Evolutionary conservation across 2,888 invertebrate species (phyloP).

Genomic region (Cyaniris semiargus): DNA sequence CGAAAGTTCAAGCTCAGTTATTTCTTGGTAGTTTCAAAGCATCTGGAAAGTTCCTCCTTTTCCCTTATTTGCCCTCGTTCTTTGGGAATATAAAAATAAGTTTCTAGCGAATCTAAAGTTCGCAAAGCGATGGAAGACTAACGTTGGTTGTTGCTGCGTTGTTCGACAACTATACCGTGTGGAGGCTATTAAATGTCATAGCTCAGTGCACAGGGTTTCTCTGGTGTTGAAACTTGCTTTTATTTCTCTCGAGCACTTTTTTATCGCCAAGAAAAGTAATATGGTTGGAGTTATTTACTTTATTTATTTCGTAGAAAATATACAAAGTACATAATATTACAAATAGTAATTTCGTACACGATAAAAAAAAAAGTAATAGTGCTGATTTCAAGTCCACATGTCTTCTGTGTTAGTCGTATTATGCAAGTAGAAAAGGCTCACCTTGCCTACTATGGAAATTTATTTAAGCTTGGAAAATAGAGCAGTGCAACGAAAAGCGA

Average conservation of each 20-base stretch:
- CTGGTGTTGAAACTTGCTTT: background rate
- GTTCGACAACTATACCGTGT: slow-evolving; percentile 12
- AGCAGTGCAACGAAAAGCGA: slow-evolving; percentile 53
- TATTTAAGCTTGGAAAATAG: slow-evolving; percentile 31
- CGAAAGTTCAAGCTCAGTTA: slow-evolving; percentile 13
- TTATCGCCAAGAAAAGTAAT: no score
- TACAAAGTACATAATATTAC: no score
- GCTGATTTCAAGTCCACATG: background rate
- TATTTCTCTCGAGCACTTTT: background rate
- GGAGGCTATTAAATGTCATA: slow-evolving; percentile 21
- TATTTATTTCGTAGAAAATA: no score
- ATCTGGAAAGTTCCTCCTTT: slow-evolving; percentile 8
- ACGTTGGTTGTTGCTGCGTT: background rate
- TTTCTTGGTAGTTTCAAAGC: slow-evolving; percentile 12
- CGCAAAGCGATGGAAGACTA: slow-evolving; percentile 1
- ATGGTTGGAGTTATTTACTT: no score
- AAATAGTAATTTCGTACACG: no score
- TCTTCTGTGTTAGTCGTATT: background rate
- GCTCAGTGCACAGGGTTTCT: background rate
- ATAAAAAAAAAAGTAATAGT: no score
- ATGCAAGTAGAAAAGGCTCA: background rate
- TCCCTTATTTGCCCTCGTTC: slow-evolving; percentile 19
- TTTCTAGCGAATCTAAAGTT: slow-evolving; percentile 20
- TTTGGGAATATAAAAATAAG: slow-evolving; percentile 21
- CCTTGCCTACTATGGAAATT: slow-evolving; percentile 25